Base-by-base conservation (phyloP, 2,797 vertebrate genomes). In the Crax fasciolata region DNA sequence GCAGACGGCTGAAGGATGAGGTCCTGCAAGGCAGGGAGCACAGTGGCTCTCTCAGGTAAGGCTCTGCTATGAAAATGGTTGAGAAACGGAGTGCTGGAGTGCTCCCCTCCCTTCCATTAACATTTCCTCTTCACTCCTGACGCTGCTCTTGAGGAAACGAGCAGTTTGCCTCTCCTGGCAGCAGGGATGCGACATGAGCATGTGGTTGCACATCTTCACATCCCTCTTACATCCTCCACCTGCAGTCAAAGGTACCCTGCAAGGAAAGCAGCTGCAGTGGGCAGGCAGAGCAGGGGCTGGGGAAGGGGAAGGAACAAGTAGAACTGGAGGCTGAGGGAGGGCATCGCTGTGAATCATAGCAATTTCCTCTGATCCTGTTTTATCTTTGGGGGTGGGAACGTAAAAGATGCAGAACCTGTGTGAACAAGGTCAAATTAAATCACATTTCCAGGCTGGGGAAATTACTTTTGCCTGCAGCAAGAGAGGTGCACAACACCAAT, bases 381-480 rank as follows among this genome's bases (percentile, higher is more conserved):
- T 93, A 93, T 96, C 94, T 91, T 85, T 94, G 95, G 92, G 91
- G 87, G 90, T 95, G 91, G 86, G 89, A 96, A 95, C 87, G 93
- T 97, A 96, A 97, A 94, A 97, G 95, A 96, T 91, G 89, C 91
- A 84, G 90, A 97, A 97, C 91, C 95, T 84, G 92, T 96, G 94
- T 87, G 95, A 97, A 96, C 95, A 96, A 97, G 96, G 96, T 96
- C 97, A 97, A 97, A 97, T 96, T 95, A 97, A 97, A 98, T 97
- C 96, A 97, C 95, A 96, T 97, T 97, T 97, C 95, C 88, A 96
- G 85, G 88, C 96, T 94, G 96, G 96, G 95, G 93, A 96, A 97
- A 97, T 97, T 97, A 96, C 94, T 97, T 97, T 97, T 96, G 96
- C 97, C 97, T 97, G 92, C 87, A 97, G 97, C 96, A 94, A 97